Percentiles rank a stretch among this genome's conserved stretches.
phyloP scores from a whole-genome alignment of 2,113 vertebrate species.

The Myrmecophaga tridactyla region DNA sequence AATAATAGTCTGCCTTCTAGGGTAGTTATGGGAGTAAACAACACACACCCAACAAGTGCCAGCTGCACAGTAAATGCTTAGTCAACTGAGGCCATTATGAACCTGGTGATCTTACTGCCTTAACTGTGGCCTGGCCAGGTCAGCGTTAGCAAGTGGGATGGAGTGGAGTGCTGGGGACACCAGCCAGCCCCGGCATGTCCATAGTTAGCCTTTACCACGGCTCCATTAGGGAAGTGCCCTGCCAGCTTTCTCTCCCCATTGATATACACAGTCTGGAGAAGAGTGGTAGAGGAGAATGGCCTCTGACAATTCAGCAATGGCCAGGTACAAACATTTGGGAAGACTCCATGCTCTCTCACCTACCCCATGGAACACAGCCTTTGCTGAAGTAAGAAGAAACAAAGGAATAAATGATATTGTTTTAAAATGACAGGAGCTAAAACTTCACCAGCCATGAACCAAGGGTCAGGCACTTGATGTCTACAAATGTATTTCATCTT shows the following conservation, averaged over 20 bases:
- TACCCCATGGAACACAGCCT: not conserved
- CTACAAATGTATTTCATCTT: not conserved
- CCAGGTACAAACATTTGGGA: not conserved
- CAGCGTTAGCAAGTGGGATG: not conserved
- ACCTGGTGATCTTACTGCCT: not conserved
- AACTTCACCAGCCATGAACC: not conserved
- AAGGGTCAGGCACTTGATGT: not conserved
- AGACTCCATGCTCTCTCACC: not conserved
- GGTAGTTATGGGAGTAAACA: not conserved
- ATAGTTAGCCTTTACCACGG: not conserved
- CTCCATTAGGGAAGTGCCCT: not conserved
- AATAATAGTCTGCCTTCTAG: not conserved
- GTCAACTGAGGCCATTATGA: not conserved
- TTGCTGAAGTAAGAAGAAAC: not conserved
- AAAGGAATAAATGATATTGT: not conserved
- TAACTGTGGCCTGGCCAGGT: not conserved
- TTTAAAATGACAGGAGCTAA: not conserved
- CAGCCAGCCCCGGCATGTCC: not conserved
- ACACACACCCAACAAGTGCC: not conserved
- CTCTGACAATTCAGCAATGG: not conserved
- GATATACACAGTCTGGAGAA: not conserved
- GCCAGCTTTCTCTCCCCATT: not conserved
- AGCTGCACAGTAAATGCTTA: not conserved
- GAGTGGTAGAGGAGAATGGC: not conserved
- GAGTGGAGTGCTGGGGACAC: not conserved